Percentiles rank a stretch among this genome's conserved stretches.
phyloP scores from a whole-genome alignment of 2,797 vertebrate species.

The Onychomys arenicola region DNA sequence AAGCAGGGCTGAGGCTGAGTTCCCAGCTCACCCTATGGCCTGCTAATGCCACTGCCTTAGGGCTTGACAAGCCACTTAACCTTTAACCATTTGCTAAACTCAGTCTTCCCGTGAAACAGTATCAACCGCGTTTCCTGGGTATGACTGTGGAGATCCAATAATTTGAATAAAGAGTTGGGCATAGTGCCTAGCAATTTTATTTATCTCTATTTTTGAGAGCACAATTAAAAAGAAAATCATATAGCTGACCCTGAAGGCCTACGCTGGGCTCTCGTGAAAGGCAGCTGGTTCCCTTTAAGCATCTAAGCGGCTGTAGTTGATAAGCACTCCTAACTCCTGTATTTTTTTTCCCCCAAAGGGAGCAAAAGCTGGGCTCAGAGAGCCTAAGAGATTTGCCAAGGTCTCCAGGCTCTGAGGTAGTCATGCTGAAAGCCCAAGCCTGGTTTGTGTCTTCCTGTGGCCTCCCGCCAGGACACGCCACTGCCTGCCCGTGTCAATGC shows the following conservation, averaged over 20 bases:
- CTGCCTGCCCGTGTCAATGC: constrained; percentile 57
- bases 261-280: background rate
- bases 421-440: background rate
- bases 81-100: background rate
- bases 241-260: background rate
- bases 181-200: background rate
- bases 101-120: background rate
- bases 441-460: background rate
- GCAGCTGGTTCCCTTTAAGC: background rate
- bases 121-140: background rate
- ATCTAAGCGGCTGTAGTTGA: background rate
- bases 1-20: background rate
- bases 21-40: background rate
- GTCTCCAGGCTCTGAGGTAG: background rate
- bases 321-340: background rate
- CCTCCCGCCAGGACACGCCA: constrained; percentile 16
- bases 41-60: background rate
- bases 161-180: background rate
- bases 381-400: background rate
- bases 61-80: background rate
- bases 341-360: background rate
- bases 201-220: background rate
- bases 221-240: background rate
- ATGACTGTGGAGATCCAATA: background rate
- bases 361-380: background rate